Percentiles rank a stretch among this genome's conserved stretches.
These are phyloP conservation scores for Leiothrix lutea DNA, from an alignment of 2,113 vertebrate species.

Conservation along the genomic window DNA sequence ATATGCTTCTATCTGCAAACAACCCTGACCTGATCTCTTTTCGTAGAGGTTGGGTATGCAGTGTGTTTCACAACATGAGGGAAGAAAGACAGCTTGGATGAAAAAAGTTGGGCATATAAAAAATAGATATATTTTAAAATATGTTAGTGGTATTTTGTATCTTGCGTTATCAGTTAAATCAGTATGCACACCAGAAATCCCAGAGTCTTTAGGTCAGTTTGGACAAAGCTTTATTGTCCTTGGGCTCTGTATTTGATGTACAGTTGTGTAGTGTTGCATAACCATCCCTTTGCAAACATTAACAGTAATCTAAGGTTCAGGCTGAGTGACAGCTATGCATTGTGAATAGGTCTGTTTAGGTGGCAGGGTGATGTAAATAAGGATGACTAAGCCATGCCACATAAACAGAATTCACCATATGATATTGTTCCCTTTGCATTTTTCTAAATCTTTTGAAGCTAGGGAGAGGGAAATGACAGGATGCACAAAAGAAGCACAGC, in stretches of 20 bases:
- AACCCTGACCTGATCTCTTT: not conserved
- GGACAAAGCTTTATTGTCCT: not conserved
- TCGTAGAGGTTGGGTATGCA: not conserved
- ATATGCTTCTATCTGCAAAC: not conserved
- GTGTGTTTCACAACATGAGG: not conserved
- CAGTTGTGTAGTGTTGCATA: not conserved
- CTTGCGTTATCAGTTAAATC: not conserved
- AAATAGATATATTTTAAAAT: not conserved
- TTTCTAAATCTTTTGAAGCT: conserved; percentile 47
- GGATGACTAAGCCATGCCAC: conserved; percentile 1
- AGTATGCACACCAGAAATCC: conserved; percentile 10
- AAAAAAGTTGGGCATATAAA: not conserved
- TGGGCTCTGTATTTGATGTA: not conserved
- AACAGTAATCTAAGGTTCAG: not conserved
- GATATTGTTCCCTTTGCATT: conserved; percentile 41
- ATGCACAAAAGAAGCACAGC: not conserved
- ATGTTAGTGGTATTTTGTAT: not conserved
- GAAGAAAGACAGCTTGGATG: not conserved
- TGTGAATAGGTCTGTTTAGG: conserved; percentile 12
- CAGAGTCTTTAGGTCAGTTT: not conserved
- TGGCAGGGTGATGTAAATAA: conserved; percentile 26
- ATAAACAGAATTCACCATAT: conserved; percentile 37
- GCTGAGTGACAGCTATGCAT: not conserved
- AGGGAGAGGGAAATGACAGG: conserved; percentile 23
- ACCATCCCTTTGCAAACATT: not conserved